Evolutionary conservation across 2,888 invertebrate genomes (phyloP).

Genomic region (Cantharis rustica): DNA sequence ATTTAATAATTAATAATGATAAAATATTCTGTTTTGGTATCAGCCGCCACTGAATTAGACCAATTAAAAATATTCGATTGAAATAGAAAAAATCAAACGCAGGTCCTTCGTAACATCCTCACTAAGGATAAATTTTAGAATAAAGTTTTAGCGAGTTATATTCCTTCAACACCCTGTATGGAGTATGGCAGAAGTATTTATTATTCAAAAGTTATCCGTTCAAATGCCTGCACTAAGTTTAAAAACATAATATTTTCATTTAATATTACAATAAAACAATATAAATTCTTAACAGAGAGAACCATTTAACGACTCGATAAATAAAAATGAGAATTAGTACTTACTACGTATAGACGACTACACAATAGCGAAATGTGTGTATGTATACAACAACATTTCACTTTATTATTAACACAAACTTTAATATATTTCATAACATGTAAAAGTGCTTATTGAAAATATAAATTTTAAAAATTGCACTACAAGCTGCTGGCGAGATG

Average conservation of each 20-base stretch:
- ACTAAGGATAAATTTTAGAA: too few relatives aligned
- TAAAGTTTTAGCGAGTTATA: too few relatives aligned
- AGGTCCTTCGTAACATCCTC: too few relatives aligned
- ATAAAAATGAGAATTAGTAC: background rate
- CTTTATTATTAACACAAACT: background rate
- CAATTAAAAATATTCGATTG: too few relatives aligned
- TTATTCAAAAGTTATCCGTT: background rate
- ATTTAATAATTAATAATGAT: too few relatives aligned
- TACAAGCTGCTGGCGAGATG: background rate
- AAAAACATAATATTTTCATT: background rate
- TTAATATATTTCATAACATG: background rate
- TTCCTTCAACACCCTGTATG: too few relatives aligned
- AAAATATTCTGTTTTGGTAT: too few relatives aligned
- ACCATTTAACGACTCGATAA: background rate
- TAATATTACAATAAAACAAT: background rate
- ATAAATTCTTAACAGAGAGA: background rate
- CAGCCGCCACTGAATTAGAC: too few relatives aligned
- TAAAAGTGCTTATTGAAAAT: background rate
- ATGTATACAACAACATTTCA: background rate
- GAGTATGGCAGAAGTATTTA: too few relatives aligned
- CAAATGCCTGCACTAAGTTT: background rate
- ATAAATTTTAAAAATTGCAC: background rate
- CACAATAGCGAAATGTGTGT: background rate
- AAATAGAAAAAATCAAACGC: too few relatives aligned
- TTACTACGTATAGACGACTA: background rate